Conservation (phyloP, 2,797 vertebrate genomes). For the Falco naumanni region DNA sequence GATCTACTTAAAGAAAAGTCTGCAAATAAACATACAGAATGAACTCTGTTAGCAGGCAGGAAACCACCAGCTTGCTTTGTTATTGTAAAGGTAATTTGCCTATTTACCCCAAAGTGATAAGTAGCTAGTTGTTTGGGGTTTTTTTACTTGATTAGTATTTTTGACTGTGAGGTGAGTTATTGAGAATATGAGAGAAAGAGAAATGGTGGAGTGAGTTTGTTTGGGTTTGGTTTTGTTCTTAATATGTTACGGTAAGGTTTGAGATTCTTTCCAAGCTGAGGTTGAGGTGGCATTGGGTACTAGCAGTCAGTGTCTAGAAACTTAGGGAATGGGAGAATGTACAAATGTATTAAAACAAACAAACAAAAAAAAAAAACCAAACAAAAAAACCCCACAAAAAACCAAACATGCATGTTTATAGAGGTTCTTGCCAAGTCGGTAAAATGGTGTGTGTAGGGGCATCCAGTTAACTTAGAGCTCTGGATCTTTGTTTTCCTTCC, state of each 20-base stretch:
- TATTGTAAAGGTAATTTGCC: not conserved
- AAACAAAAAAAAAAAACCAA: too few relatives aligned
- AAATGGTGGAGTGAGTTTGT: not conserved
- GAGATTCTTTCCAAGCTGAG: not conserved
- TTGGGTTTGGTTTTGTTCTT: too few relatives aligned
- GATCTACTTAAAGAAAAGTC: not conserved
- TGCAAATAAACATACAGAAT: conserved; percentile 7
- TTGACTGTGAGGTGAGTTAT: not conserved
- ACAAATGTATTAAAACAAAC: not conserved
- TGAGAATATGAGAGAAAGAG: not conserved
- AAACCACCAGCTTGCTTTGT: conserved; percentile 17
- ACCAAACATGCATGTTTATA: not conserved
- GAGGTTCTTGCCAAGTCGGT: not conserved
- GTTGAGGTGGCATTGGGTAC: not conserved
- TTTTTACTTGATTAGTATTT: not conserved
- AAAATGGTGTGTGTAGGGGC: not conserved
- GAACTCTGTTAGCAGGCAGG: not conserved
- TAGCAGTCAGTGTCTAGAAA: not conserved
- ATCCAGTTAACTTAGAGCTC: not conserved
- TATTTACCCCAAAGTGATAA: not conserved
- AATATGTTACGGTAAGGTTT: not conserved
- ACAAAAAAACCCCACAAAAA: too few relatives aligned
- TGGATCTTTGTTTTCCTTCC: not conserved
- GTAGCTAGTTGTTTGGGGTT: not conserved
- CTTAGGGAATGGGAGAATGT: not conserved